Percentiles rank a stretch among this genome's conserved stretches.
These are phyloP conservation scores for Cryptomyrus ogoouensis DNA, from an alignment of 2,113 vertebrate genomes.

Conservation along the genomic window DNA sequence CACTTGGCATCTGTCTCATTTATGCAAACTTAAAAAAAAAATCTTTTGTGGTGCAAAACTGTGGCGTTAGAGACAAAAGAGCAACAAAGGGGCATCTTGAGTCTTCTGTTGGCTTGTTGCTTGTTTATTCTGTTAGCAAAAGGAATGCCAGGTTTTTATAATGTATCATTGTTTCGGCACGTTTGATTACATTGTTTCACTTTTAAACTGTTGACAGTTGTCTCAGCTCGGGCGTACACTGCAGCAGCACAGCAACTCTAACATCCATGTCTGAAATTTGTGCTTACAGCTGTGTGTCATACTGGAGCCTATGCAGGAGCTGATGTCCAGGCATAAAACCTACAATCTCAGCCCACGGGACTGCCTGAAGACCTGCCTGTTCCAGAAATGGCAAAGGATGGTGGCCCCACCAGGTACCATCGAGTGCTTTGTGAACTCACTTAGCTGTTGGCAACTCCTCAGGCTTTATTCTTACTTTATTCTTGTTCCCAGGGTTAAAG, in stretches of 20 bases:
- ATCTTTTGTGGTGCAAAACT: neutral
- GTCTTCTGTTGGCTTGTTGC: neutral
- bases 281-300: slow-evolving; percentile 92
- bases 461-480: neutral
- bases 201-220: neutral
- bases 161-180: neutral
- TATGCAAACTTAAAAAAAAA: neutral
- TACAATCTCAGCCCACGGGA: slow-evolving; percentile 98
- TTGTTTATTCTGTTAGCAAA: neutral
- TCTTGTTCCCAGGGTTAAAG: neutral
- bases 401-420: slow-evolving; percentile 93
- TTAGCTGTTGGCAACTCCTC: neutral
- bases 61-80: neutral
- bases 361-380: slow-evolving; percentile 97
- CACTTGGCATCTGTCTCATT: neutral
- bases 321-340: slow-evolving; percentile 99
- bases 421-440: neutral
- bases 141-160: neutral
- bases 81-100: neutral
- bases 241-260: neutral
- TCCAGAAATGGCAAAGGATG: slow-evolving; percentile 99
- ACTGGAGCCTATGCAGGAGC: slow-evolving; percentile 99
- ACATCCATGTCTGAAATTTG: neutral
- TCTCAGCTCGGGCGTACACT: neutral
- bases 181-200: neutral